A percentile compares a stretch with the other conserved stretches of the same genome.
phyloP scores from a whole-genome alignment of 1,140 invertebrate species.

The Drosophila quadrilineata region DNA sequence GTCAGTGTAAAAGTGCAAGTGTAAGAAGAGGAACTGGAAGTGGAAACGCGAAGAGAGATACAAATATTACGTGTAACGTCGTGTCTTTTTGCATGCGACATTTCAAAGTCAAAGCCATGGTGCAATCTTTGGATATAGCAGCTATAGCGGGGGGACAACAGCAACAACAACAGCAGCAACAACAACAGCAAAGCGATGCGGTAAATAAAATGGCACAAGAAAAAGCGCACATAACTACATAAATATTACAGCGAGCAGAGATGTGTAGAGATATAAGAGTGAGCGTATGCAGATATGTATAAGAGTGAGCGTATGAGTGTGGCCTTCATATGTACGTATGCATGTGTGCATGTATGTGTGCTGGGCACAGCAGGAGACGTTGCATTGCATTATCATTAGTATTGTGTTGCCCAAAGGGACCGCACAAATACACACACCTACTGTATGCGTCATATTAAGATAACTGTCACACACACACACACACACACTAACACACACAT shows the following conservation, averaged over 20 bases:
- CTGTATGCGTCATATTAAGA: conserved; percentile 64
- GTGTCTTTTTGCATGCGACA: conserved; percentile 70
- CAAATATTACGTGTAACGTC: not conserved
- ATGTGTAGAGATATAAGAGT: too few species aligned
- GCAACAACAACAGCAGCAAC: conserved; percentile 30
- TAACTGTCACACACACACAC: conserved; percentile 15
- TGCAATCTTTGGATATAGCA: conserved; percentile 77
- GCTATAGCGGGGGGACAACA: conserved; percentile 61
- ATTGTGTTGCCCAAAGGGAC: conserved; percentile 47
- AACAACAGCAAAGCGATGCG: conserved; percentile 63
- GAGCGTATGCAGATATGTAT: too few species aligned
- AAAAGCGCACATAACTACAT: conserved; percentile 20
- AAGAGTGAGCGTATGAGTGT: too few species aligned
- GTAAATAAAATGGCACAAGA: conserved; percentile 53
- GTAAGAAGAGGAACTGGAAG: not conserved
- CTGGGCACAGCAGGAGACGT: conserved; percentile 52
- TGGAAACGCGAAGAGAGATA: conserved; percentile 2
- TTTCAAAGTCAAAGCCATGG: conserved; percentile 77
- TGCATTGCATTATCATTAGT: conserved; percentile 71
- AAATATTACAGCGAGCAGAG: conserved; percentile 14
- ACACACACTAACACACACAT: not conserved
- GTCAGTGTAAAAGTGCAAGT: not conserved
- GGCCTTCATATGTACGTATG: not conserved
- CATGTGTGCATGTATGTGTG: not conserved
- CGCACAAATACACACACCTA: not conserved